Evolutionary conservation across 53 echinoderm and acorn worm species (phyloP).

Genomic region (Pentamera pediparva): DNA sequence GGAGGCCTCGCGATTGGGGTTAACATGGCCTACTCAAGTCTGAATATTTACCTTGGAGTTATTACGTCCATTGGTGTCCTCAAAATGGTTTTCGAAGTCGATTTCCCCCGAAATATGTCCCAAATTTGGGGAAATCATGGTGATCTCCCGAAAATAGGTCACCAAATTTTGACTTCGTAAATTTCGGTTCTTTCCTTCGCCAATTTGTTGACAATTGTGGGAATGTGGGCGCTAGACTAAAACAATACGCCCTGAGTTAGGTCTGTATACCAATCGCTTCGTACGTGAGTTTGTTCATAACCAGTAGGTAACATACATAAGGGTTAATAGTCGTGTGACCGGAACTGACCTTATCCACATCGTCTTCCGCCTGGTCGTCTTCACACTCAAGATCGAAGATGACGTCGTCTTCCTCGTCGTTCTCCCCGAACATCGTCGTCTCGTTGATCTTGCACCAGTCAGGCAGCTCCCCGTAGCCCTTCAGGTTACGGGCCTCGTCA

Average conservation of each 20-base stretch:
- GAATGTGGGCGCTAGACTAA: too few relatives aligned
- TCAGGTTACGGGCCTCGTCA: constrained; percentile 90
- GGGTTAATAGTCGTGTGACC: background rate
- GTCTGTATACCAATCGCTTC: background rate
- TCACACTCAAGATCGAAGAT: constrained; percentile 60
- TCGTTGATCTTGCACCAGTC: constrained; percentile 89
- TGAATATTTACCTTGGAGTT: too few relatives aligned
- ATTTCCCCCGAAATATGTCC: too few relatives aligned
- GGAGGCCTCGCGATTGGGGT: too few relatives aligned
- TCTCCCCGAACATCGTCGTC: constrained; percentile 61
- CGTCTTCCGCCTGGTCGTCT: constrained; percentile 49
- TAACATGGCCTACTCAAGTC: too few relatives aligned
- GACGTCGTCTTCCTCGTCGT: constrained; percentile 83
- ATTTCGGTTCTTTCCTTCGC: too few relatives aligned
- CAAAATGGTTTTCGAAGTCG: too few relatives aligned
- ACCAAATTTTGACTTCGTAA: too few relatives aligned
- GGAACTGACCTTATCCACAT: constrained; percentile 72
- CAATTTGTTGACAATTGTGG: too few relatives aligned
- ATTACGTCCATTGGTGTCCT: too few relatives aligned
- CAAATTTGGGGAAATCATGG: too few relatives aligned
- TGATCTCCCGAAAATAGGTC: too few relatives aligned
- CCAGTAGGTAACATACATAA: background rate
- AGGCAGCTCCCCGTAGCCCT: constrained; percentile 83
- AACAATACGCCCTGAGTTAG: background rate
- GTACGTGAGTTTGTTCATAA: background rate